Evolutionary conservation across 2,797 vertebrate species (phyloP), one percentile per base, ranked within the genome.

Genomic region (Chaenodraco wilsoni): DNA sequence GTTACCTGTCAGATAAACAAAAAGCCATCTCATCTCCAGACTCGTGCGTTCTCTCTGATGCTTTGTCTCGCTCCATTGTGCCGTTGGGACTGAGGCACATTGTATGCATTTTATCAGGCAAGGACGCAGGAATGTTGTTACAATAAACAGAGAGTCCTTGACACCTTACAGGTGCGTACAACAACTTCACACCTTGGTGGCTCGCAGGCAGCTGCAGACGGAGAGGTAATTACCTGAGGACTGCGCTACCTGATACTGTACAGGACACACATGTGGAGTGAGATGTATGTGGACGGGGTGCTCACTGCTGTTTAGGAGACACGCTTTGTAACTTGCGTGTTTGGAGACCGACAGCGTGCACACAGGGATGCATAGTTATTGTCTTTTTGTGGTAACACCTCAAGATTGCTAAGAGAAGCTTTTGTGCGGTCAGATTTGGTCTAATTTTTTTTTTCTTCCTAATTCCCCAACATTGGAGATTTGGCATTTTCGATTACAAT

Each of bases 1-100:
- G 92, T 91, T 88, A 87, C 77, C 89, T 92, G 93, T 93, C 92
- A 93, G 83, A 72, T 19, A 83, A 79, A 91, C 84, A 88, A 69
- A 66, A 81, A 80, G 84, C 86, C 81, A 86, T 92, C 90, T 92
- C 88, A 89, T 87, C 90, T 90, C 83, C 82, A 81, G 78, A 76
- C 88, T 73, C 72, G 55, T 69, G 57, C 70, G 64, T 65, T 88
- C 83, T 63, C 82, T 79, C 69, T 72, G 69, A 79, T 19, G 50
- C 69, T 60, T 58, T 45, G 55, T 62, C 76, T 78, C 69, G 5
- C 72, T 75, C 55, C 4, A 5, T 23, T 8, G 48, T 48, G 59
- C 76, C 46, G 66, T 16, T 62, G 48, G n/a, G 54, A 67, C 16
- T 17, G 64, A 65, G 50, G 54, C 44, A 12, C 13, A 54, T 56